Evolutionary conservation across 2,888 invertebrate species (phyloP).

Genomic region (Brachyptera putata): DNA sequence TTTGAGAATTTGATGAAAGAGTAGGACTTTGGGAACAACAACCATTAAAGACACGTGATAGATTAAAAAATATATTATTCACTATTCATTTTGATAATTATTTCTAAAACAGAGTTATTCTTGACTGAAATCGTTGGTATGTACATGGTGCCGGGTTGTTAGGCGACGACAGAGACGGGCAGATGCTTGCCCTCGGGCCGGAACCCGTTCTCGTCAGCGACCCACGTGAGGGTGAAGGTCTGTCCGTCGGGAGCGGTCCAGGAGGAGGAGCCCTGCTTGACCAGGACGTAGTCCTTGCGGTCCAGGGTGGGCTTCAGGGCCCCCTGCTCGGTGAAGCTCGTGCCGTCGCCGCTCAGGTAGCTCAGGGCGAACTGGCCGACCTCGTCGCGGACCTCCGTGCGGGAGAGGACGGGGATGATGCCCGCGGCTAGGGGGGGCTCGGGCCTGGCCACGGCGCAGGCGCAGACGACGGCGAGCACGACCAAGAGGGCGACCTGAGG

Average conservation of each 20-base stretch:
- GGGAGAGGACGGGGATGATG: slow-evolving; percentile 30
- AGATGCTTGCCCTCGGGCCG: slow-evolving; percentile 32
- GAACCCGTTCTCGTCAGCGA: slow-evolving; percentile 34
- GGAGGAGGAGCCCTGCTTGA: slow-evolving; percentile 35
- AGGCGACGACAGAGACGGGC: slow-evolving; percentile 26
- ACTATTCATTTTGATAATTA: too few relatives aligned
- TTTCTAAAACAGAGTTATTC: too few relatives aligned
- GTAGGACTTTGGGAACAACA: too few relatives aligned
- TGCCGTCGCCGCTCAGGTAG: slow-evolving; percentile 33
- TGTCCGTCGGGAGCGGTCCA: slow-evolving; percentile 35
- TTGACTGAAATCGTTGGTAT: too few relatives aligned
- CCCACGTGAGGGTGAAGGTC: slow-evolving; percentile 33
- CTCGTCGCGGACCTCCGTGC: slow-evolving; percentile 34
- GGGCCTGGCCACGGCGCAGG: slow-evolving; percentile 27
- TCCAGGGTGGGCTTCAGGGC: slow-evolving; percentile 33
- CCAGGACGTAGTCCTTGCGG: slow-evolving; percentile 33
- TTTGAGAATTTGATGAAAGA: too few relatives aligned
- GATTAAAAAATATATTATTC: too few relatives aligned
- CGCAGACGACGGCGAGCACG: slow-evolving; percentile 9
- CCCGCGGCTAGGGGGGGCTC: slow-evolving; percentile 12
- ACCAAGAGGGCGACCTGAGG: slow-evolving; percentile 6
- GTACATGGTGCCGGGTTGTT: too few relatives aligned
- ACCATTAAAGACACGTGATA: too few relatives aligned
- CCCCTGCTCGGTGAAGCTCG: slow-evolving; percentile 33
- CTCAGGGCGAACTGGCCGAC: slow-evolving; percentile 35